phyloP scores from a whole-genome alignment of 2,888 invertebrate genomes.

The Theodoxus fluviatilis region DNA sequence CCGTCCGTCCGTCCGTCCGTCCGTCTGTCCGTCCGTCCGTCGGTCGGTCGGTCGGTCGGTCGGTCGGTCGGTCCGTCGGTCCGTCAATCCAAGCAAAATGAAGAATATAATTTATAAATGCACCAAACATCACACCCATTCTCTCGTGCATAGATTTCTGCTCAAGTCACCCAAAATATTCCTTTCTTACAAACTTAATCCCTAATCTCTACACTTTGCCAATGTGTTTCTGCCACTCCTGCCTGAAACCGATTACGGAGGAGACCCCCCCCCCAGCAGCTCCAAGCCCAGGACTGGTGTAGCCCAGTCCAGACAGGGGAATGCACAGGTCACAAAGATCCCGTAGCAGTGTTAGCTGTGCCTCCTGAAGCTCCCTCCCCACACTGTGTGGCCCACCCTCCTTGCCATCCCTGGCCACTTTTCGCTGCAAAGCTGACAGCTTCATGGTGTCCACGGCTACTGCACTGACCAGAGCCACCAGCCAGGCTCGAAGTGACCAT shows the following conservation, averaged over 20 bases:
- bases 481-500: slow-evolving; percentile 35
- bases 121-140: too few species aligned
- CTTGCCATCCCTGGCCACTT: slow-evolving; percentile 22
- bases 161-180: too few species aligned
- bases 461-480: slow-evolving; percentile 29
- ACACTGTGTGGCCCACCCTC: slow-evolving; percentile 21
- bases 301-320: slow-evolving; percentile 32
- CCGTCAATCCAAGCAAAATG: too few species aligned
- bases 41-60: too few species aligned
- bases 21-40: too few species aligned
- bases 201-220: too few species aligned
- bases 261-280: slow-evolving; percentile 34
- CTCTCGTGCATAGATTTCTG: too few species aligned
- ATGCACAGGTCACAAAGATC: slow-evolving; percentile 37
- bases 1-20: too few species aligned
- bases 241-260: slow-evolving; percentile 33
- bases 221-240: slow-evolving; percentile 37
- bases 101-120: too few species aligned
- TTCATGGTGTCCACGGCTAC: slow-evolving; percentile 29
- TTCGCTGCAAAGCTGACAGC: slow-evolving; percentile 24
- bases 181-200: too few species aligned
- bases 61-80: too few species aligned
- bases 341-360: slow-evolving; percentile 31
- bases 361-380: slow-evolving; percentile 28
- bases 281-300: slow-evolving; percentile 31